Conservation (phyloP, 2,113 vertebrate genomes). For the Cryptotis parvus region DNA sequence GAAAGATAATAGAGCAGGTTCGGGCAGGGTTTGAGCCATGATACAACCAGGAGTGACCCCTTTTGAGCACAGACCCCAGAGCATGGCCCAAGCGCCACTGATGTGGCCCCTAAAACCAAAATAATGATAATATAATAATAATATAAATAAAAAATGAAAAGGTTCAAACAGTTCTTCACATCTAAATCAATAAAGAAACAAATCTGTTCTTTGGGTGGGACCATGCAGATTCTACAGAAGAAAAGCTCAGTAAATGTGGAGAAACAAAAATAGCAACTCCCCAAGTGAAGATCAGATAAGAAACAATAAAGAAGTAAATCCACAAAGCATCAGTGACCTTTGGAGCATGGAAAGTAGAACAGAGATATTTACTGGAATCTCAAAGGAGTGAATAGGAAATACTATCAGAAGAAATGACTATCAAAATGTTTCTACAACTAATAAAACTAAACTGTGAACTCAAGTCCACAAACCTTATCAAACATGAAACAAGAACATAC, state of each 20-base stretch:
- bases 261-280: background rate
- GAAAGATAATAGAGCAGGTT: no score
- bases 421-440: conserved; percentile 19
- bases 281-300: background rate
- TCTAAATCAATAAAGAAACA: conserved; percentile 15
- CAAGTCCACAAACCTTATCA: background rate
- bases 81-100: no score
- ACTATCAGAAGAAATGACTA: background rate
- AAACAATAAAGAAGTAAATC: background rate
- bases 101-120: no score
- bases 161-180: background rate
- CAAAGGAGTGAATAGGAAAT: background rate
- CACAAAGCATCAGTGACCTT: background rate
- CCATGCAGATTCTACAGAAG: background rate
- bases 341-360: background rate
- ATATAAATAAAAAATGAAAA: background rate
- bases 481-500: background rate
- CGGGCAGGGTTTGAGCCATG: no score
- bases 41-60: no score
- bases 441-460: background rate
- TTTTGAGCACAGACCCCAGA: no score
- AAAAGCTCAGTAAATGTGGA: background rate
- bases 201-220: background rate
- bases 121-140: no score
- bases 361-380: background rate